phyloP scores from a whole-genome alignment of 2,888 invertebrate species.

The Diadegma fenestrale region DNA sequence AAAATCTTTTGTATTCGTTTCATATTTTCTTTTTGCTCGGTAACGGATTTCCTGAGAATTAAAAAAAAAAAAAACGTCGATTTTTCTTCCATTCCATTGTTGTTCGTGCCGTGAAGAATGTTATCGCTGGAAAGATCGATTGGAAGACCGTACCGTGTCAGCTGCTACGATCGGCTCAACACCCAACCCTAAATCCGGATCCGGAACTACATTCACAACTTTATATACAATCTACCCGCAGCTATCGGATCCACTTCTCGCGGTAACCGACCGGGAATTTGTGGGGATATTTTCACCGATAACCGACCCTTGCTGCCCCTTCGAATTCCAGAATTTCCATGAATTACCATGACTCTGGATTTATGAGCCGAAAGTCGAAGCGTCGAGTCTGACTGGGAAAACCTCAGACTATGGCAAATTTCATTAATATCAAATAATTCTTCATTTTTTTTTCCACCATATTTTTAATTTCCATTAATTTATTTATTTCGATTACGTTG shows the following conservation, averaged over 20 bases:
- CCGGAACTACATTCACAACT: conserved; percentile 18
- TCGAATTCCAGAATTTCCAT: conserved; percentile 65
- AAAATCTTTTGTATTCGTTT: neutral
- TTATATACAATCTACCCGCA: conserved; percentile 26
- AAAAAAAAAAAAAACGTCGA: neutral
- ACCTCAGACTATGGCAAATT: neutral
- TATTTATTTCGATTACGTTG: too few species aligned
- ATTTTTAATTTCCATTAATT: too few species aligned
- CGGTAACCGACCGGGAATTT: conserved; percentile 69
- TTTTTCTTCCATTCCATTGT: neutral
- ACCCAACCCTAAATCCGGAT: conserved; percentile 12
- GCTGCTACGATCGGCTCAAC: conserved; percentile 55
- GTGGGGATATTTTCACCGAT: conserved; percentile 61
- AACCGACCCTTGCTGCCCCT: conserved; percentile 32
- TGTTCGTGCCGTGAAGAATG: neutral
- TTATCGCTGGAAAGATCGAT: neutral
- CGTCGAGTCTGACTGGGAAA: neutral
- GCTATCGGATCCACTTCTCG: conserved; percentile 54
- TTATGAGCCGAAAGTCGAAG: conserved; percentile 40
- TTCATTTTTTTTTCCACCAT: too few species aligned
- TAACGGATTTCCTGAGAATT: neutral
- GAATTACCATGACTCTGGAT: conserved; percentile 69
- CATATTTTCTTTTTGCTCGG: neutral
- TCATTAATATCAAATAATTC: too few species aligned
- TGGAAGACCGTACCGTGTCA: conserved; percentile 27